Percentiles rank a stretch among this genome's conserved stretches.
These are phyloP conservation scores for Monarcha castaneiventris DNA, from an alignment of 2,113 vertebrate species.

Conservation along the genomic window DNA sequence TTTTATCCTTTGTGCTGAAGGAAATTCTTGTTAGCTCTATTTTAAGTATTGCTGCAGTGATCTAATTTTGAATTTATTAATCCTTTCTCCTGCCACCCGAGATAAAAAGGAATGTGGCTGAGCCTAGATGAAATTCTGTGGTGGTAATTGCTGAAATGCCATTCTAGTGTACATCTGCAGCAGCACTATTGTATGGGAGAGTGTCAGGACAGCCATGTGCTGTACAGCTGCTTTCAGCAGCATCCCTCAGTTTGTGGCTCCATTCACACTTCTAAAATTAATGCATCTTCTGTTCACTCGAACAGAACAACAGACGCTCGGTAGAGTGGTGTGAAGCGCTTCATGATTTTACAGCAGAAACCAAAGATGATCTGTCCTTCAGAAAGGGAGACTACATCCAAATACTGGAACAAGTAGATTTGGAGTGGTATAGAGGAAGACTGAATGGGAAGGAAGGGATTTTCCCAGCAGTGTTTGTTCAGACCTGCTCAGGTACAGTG, in stretches of 20 bases:
- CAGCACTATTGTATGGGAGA: neutral
- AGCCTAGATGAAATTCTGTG: neutral
- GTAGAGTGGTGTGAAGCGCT: slow-evolving; percentile 84
- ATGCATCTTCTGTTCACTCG: slow-evolving; percentile 18
- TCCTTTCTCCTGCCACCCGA: neutral
- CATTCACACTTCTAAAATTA: neutral
- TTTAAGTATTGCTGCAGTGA: neutral
- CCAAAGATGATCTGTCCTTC: slow-evolving; percentile 84
- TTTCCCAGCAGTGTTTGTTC: slow-evolving; percentile 85
- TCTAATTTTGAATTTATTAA: slow-evolving; percentile 12
- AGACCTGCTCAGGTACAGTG: slow-evolving; percentile 75
- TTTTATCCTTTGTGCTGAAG: neutral
- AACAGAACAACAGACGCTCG: slow-evolving; percentile 42
- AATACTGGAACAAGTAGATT: slow-evolving; percentile 78
- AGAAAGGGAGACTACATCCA: slow-evolving; percentile 84
- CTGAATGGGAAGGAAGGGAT: slow-evolving; percentile 84
- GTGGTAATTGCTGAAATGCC: neutral
- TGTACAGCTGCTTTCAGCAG: neutral
- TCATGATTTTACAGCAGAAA: slow-evolving; percentile 85
- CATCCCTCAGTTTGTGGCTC: neutral
- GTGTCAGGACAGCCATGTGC: neutral
- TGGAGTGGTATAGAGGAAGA: slow-evolving; percentile 85
- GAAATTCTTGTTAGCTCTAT: neutral
- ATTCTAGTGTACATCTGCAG: neutral
- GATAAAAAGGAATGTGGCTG: neutral